Percentiles rank a stretch among this genome's conserved stretches.
These are phyloP conservation scores for Cacatua alba DNA, from an alignment of 2,113 vertebrate species.

Conservation along the genomic window DNA sequence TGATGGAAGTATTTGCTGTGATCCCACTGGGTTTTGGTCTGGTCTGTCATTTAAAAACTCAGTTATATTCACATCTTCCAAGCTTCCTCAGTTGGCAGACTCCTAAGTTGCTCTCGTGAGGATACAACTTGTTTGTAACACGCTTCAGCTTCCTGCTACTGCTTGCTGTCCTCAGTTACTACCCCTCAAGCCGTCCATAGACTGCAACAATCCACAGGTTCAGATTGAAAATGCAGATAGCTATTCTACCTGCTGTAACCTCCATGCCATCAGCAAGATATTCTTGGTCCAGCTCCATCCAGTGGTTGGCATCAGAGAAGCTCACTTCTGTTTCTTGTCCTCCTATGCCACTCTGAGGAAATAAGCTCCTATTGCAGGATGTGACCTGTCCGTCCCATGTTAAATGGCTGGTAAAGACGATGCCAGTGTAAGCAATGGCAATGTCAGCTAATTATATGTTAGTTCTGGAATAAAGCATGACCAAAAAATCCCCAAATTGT, in stretches of 20 bases:
- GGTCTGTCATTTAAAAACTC: neutral
- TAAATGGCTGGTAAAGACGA: neutral
- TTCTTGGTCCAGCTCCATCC: neutral
- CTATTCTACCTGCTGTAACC: rapidly evolving
- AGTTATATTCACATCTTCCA: neutral
- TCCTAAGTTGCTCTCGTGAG: neutral
- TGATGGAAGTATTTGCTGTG: neutral
- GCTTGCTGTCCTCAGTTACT: neutral
- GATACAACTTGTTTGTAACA: neutral
- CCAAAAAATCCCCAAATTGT: rapidly evolving
- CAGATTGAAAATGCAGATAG: neutral
- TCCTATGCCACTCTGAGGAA: conserved; percentile 28
- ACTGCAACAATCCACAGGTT: neutral
- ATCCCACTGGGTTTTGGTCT: neutral
- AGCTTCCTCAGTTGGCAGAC: neutral
- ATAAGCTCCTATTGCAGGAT: neutral
- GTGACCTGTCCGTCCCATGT: neutral
- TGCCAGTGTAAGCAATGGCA: neutral
- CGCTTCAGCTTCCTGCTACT: neutral
- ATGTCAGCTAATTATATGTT: rapidly evolving
- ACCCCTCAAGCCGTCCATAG: neutral
- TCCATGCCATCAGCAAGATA: neutral
- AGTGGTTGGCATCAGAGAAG: neutral
- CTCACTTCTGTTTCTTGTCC: neutral
- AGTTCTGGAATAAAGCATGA: neutral